Evolutionary conservation across 2,888 invertebrate genomes (phyloP).

Genomic region (Clepsis dumicolana): DNA sequence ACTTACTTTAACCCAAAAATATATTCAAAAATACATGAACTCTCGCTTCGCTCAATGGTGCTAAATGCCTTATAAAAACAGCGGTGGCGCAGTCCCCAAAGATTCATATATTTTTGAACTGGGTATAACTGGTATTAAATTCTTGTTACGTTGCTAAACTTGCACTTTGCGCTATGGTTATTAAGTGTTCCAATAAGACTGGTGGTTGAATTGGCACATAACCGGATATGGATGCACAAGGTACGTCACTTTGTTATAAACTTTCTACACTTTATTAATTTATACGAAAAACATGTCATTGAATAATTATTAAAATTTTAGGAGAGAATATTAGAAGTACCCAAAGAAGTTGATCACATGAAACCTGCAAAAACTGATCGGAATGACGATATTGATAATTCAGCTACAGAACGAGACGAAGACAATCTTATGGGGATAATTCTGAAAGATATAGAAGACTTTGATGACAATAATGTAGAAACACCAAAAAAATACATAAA

Average conservation of each 20-base stretch:
- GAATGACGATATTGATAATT: not conserved
- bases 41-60: no score
- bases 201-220: constrained; percentile 29
- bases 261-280: not conserved
- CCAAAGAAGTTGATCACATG: constrained; percentile 4
- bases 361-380: not conserved
- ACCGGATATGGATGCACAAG: constrained; percentile 9
- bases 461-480: constrained; percentile 14
- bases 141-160: not conserved
- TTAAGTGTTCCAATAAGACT: constrained; percentile 2
- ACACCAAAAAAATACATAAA: not conserved
- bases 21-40: no score
- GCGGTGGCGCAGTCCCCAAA: no score
- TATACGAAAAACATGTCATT: not conserved
- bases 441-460: constrained; percentile 19
- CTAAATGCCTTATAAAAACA: no score
- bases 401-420: not conserved
- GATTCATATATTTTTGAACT: not conserved
- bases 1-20: no score
- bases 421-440: constrained; percentile 10
- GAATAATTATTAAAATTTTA: constrained; percentile 1
- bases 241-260: constrained; percentile 15
- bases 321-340: constrained; percentile 4
- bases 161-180: constrained; percentile 9
- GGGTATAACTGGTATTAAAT: not conserved